Conservation (phyloP, 2,113 vertebrate genomes). For the Corythoichthys haematopterus region DNA sequence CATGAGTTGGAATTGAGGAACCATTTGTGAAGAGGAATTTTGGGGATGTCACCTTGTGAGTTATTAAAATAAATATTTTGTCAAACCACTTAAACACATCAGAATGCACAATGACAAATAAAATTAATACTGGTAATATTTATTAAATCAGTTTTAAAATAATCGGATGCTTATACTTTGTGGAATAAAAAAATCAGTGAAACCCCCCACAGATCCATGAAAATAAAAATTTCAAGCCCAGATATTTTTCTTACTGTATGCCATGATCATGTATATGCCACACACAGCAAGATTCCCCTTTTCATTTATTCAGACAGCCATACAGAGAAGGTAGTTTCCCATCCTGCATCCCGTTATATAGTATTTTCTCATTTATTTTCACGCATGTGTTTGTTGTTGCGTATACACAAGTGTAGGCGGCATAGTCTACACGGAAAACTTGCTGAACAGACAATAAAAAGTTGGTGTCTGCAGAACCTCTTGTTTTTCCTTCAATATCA, state of each 20-base stretch:
- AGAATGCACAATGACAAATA: neutral
- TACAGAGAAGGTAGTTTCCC: neutral
- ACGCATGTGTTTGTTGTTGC: neutral
- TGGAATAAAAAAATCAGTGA: too few relatives aligned
- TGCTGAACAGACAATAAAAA: slow-evolving; percentile 8
- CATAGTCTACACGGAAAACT: neutral
- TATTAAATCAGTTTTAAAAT: neutral
- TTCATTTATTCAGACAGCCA: neutral
- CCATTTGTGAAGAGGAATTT: too few relatives aligned
- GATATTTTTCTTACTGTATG: too few relatives aligned
- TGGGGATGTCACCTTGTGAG: too few relatives aligned
- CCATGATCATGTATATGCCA: slow-evolving; percentile 10
- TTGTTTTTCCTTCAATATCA: slow-evolving; percentile 20
- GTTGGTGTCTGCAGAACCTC: neutral
- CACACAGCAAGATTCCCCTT: neutral
- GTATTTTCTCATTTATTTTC: slow-evolving; percentile 2
- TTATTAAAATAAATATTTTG: too few relatives aligned
- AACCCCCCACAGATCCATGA: too few relatives aligned
- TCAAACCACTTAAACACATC: too few relatives aligned
- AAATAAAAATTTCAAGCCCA: too few relatives aligned
- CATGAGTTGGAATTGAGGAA: too few relatives aligned
- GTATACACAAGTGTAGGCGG: neutral
- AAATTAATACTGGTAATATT: neutral
- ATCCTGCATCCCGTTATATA: neutral
- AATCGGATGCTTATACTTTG: too few relatives aligned